Base-by-base conservation (phyloP, 2,797 vertebrate species). In the Miichthys miiuy region DNA sequence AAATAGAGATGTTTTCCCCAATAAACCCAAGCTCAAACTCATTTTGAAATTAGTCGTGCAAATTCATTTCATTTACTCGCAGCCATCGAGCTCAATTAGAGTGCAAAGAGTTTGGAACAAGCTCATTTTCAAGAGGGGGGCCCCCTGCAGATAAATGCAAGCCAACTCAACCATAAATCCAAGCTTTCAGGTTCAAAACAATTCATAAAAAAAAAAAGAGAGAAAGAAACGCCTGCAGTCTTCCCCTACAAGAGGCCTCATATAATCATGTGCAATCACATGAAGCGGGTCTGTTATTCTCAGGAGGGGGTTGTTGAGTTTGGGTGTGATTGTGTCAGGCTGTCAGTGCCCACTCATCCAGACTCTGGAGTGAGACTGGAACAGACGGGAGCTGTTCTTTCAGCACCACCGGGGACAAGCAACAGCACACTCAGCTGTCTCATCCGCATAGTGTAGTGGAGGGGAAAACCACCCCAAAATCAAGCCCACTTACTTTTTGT, bases 341-440 rank as follows among this genome's bases (percentile, higher is more conserved):
- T 93, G 89, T 91, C 90, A 81, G 82, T 87, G 92, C 87, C 87
- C 91, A 90, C 90, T 93, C 88, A 90, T 89, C 88, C 90, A 90
- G 81, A 86, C 83, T 88, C 79, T 75, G 74, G 80, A 89, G 69
- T 78, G 68, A 71, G 82, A 82, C 88, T 68, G 77, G 72, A 91
- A 82, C 90, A 93, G 89, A 89, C 79, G 88, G 89, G 88, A 91
- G 90, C 92, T 92, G 92, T 93, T 93, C 92, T 88, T 92, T 91
- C 91, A 93, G 89, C 88, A 93, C 90, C 92, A 91, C 87, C 60
- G 62, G 85, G 81, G 79, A 93, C 75, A 87, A 50, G 86, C 89
- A 89, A 89, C 92, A 85, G 90, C 85, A 83, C 89, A 72, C 76
- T 89, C 84, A 87, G 80, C 89, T 89, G 83, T 92, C 89, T 90